A percentile compares a stretch with the other conserved stretches of the same genome.
phyloP scores from a whole-genome alignment of 2,888 invertebrate species.

The Tortricodes alternella region DNA sequence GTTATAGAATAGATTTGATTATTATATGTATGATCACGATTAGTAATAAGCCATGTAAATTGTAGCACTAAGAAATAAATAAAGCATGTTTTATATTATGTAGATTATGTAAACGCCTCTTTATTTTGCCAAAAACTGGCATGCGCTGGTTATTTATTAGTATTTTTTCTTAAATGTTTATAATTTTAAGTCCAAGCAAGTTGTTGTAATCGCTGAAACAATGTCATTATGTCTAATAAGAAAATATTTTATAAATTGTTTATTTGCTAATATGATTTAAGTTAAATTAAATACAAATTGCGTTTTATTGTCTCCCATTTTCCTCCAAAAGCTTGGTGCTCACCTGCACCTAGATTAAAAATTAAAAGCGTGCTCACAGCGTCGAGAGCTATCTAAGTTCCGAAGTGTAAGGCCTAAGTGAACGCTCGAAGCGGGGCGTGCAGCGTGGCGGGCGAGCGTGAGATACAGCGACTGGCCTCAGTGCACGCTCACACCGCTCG shows the following conservation, averaged over 20 bases:
- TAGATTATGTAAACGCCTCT: conserved; percentile 74
- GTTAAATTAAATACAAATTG: conserved; percentile 51
- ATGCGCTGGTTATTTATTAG: conserved; percentile 81
- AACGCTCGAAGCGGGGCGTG: no score
- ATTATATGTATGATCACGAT: conserved; percentile 68
- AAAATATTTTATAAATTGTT: conserved; percentile 82
- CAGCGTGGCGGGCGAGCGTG: no score
- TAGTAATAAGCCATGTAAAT: conserved; percentile 73
- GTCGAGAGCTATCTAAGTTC: no score
- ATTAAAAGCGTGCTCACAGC: no score
- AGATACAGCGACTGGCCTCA: no score
- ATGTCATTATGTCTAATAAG: conserved; percentile 71
- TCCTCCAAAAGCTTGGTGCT: no score
- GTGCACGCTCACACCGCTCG: no score
- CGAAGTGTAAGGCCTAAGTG: no score
- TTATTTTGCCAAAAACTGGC: conserved; percentile 68
- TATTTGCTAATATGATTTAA: conserved; percentile 86
- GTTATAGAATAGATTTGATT: conserved; percentile 63
- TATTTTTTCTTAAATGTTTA: conserved; percentile 78
- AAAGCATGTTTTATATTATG: conserved; percentile 81
- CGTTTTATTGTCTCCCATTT: conserved; percentile 46
- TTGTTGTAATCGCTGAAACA: conserved; percentile 70
- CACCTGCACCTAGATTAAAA: no score
- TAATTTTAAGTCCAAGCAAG: conserved; percentile 67
- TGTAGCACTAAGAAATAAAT: conserved; percentile 72